phyloP scores from a whole-genome alignment of 2,888 invertebrate species.

The Melanargia galathea region DNA sequence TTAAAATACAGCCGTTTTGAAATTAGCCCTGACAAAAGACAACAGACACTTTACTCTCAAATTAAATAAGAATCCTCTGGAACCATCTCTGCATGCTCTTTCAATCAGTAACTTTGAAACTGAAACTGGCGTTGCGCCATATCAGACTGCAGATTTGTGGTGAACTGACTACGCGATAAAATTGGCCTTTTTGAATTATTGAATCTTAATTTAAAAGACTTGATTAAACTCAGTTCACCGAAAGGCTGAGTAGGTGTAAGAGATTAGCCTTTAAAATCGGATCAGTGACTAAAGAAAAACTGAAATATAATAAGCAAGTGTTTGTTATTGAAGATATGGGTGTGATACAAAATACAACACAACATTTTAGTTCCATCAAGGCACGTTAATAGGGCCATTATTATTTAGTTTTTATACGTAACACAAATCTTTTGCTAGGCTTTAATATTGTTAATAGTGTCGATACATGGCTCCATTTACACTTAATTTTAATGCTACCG shows the following conservation, averaged over 20 bases:
- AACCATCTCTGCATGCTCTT: background rate
- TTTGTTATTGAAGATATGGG: conserved; percentile 7
- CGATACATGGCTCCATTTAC: background rate
- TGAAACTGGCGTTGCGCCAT: background rate
- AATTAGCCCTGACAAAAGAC: background rate
- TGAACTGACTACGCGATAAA: background rate
- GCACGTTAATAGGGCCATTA: background rate
- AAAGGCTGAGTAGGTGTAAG: too few relatives aligned
- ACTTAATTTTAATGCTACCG: conserved; percentile 3
- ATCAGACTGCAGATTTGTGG: background rate
- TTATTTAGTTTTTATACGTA: conserved; percentile 12
- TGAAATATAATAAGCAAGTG: background rate
- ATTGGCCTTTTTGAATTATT: background rate
- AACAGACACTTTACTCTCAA: background rate
- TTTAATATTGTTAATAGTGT: background rate
- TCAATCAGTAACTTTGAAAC: background rate
- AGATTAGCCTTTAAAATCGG: too few relatives aligned
- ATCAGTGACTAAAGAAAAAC: too few relatives aligned
- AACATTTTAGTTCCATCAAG: conserved; percentile 15
- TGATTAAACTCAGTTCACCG: too few relatives aligned
- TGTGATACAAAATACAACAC: background rate
- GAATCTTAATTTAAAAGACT: background rate
- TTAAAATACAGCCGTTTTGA: background rate
- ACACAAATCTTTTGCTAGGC: background rate
- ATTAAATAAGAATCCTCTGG: background rate